Evolutionary conservation across 2,113 vertebrate genomes (phyloP), one percentile per base, ranked within the genome.

Genomic region (Centropus bengalensis): DNA sequence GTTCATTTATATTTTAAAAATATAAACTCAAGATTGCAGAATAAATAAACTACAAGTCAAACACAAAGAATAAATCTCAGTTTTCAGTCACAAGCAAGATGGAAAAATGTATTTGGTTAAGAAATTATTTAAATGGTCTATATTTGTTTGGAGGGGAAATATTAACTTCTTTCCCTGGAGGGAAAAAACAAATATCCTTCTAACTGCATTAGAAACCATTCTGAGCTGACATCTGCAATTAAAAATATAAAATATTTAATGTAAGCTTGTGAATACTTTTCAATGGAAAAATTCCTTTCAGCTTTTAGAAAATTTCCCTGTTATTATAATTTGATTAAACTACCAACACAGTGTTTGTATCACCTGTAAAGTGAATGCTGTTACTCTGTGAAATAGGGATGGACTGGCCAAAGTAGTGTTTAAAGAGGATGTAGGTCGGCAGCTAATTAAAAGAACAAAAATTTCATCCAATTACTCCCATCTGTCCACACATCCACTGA

Each of bases 201-300:
- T 78, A 83, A 94, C 40, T 47, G 64, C 69, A 92, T 49, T 36
- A 51, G 88, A 86, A 81, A 2, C 84, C 49, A 84, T 93, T 94
- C 79, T 2, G 30, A 90, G 51, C 51, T 89, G 77, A 82, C 58
- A 91, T 93, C 82, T 95, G 81, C 86, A 93, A 94, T 96, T 96
- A 91, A 95, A 93, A 91, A 83, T 68, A 81, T 79, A 86, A 96
- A 93, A 93, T 94, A 94, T 68, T 91, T 85, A 74, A 81, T 58
- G 71, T 83, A 76, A 86, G n/a, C 44, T 86, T 54, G 42, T 88
- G 71, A 91, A 67, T 68, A 64, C 11, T 64, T 81, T 71, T 56
- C 82, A 74, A 42, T 8, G 47, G 42, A 44, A 86, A 94, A 91
- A 91, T 69, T 77, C 27, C 47, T 81, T 83, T 83, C n/a, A 86